Evolutionary conservation across 2,888 invertebrate species (phyloP), one percentile per base, ranked within the genome.

Genomic region (Plebejus anna): DNA sequence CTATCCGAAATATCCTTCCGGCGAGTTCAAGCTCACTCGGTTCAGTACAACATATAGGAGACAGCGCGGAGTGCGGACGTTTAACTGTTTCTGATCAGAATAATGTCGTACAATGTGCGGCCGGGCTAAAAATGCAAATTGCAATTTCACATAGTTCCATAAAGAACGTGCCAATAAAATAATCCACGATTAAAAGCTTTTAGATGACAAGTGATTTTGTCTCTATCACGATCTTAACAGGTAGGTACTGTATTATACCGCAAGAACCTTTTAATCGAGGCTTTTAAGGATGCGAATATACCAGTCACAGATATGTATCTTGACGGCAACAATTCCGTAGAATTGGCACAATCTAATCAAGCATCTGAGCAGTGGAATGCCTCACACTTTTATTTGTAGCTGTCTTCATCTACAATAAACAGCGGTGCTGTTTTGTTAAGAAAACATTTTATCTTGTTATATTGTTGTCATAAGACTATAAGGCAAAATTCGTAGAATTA

Each of bases 331-430:
- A 80, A 78, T 80, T 75, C 76, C 76, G 78, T 78, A 76, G 79
- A 82, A 81, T 81, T 80, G 81, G 80, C 80, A 79, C 80, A 81
- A 81, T 81, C 80, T 80, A 80, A 81, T 81, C 80, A 79, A 70
- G 66, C 76, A 75, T 71, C 76, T 76, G 70, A 79, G 78, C 80
- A 76, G 75, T 22, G 78, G 79, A 80, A 78, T 77, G 78, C 78
- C 76, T 70, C 78, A 75, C 73, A 77, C 77, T 82, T 79, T 80
- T 80, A 79, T 80, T 73, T 73, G 51, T 28, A 38, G 55, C 55
- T 16, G 32, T 73, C 73, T 73, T 51, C 32, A 81, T 81, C 77
- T 79, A 77, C 78, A 80, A 79, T 80, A 82, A 80, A 79, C 79
- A 79, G 57, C 78, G 13, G 11, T 32, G 73, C 6, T 51, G 55